Conservation (phyloP, 1,140 invertebrate genomes). For the Diprion similis region DNA sequence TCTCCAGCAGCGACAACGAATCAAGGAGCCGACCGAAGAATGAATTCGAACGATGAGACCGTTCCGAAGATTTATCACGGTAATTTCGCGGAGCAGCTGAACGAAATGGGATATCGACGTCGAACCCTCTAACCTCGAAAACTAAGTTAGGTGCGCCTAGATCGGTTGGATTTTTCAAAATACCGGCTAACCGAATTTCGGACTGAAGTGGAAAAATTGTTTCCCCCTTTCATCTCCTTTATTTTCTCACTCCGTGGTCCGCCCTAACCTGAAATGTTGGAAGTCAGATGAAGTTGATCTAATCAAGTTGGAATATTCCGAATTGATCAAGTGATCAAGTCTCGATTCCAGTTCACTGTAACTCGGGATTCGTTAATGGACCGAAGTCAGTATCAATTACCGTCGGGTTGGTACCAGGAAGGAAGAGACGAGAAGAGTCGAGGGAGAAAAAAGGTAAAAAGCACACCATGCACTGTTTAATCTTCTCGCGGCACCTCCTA, state of each 20-base stretch:
- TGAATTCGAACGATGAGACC: constrained; percentile 2
- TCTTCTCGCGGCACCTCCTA: not conserved
- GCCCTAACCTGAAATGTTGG: too few relatives aligned
- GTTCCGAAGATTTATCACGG: not conserved
- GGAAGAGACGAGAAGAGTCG: not conserved
- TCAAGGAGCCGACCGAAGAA: not conserved
- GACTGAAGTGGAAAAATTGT: too few relatives aligned
- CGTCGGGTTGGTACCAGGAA: not conserved
- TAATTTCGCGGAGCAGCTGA: constrained; percentile 4
- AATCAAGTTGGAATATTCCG: too few relatives aligned
- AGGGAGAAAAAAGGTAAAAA: not conserved
- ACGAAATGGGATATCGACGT: not conserved
- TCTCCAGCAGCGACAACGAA: constrained; percentile 1
- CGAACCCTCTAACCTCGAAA: too few relatives aligned
- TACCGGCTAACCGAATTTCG: too few relatives aligned
- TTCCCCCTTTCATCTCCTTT: too few relatives aligned
- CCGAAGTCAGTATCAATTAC: not conserved
- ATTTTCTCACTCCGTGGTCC: too few relatives aligned
- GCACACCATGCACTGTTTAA: not conserved
- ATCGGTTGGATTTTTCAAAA: not conserved
- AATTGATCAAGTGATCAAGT: too few relatives aligned
- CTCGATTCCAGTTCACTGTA: too few relatives aligned
- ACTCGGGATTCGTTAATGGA: not conserved
- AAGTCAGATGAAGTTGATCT: too few relatives aligned
- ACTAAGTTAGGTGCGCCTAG: too few relatives aligned